Evolutionary conservation across 2,888 invertebrate species (phyloP), one percentile per base, ranked within the genome.

Genomic region (Blastobasis adustella): DNA sequence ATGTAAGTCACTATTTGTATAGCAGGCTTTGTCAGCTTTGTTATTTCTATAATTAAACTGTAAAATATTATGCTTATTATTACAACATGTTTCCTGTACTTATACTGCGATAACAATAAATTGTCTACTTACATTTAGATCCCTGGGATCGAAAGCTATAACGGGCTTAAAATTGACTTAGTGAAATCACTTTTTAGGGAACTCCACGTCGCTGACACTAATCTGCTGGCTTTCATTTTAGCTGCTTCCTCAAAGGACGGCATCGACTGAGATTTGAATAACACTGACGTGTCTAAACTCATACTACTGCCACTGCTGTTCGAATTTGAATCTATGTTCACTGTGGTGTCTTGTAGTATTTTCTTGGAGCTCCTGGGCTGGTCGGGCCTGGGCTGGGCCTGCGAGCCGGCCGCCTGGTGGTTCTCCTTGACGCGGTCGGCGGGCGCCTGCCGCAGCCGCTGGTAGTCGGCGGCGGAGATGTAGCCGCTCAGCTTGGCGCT

Each of bases 181-280:
- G 8, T 42, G 9, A 42, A 23, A 64, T 88, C 84, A 89, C 68
- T 89, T 82, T 58, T 83, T 86, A 47, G 85, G 82, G 54, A 86
- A 84, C 55, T 88, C 87, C 40, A 85, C 66, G 68, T 88, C 90
- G 69, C 91, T 91, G 65, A 92, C 91, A 63, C 89, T 89, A 63
- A 92, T 91, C 68, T 91, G 91, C 91, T 78, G 1, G 90, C 91
- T 61, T 90, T 85, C 70, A 89, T 82, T 65, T 85, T 89, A 37
- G 81, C 80, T 1, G 79, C 82, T 57, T 85, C 89, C 58, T 82
- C 87, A 55, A 80, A 89, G 0, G 79, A 85, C 5, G 81, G 83
- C 89, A 80, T 88, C 5, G 85, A 85, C 58, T 82, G 82, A 0
- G 83, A 82, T 57, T 82, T 83, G 57, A 77, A 83, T 0, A 84